These are phyloP conservation scores for Elegia similella DNA, from an alignment of 2,888 invertebrate species.

Conservation along the genomic window DNA sequence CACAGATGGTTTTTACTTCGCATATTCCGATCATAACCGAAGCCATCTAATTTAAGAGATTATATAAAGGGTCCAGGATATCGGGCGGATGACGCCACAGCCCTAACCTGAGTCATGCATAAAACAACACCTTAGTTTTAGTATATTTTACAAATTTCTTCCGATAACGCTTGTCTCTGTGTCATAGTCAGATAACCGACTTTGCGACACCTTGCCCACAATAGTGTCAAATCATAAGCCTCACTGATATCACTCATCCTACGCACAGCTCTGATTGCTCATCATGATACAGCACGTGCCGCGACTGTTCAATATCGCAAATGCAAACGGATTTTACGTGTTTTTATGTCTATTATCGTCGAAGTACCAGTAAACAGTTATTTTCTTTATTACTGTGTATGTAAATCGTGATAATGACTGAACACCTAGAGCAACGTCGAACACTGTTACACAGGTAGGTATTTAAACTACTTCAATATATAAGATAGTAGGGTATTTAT, in stretches of 20 bases:
- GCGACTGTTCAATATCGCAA: background rate
- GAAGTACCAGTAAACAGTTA: background rate
- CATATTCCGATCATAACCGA: background rate
- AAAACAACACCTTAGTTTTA: slow-evolving; percentile 12
- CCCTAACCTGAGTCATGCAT: slow-evolving; percentile 14
- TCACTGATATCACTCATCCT: slow-evolving; percentile 21
- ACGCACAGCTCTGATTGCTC: slow-evolving; percentile 24
- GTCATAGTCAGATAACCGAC: slow-evolving; percentile 21
- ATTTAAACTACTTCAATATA: slow-evolving; percentile 18
- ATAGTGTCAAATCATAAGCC: slow-evolving; percentile 28
- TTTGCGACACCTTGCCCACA: slow-evolving; percentile 35
- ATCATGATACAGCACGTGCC: slow-evolving; percentile 16
- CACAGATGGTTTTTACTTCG: background rate
- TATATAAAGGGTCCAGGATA: slow-evolving; percentile 1
- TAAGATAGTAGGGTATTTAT: too few relatives aligned
- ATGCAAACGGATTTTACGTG: background rate
- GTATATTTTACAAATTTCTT: slow-evolving; percentile 10
- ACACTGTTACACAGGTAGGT: slow-evolving; percentile 59
- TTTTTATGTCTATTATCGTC: too few relatives aligned
- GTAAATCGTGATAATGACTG: slow-evolving; percentile 42
- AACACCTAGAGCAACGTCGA: slow-evolving; percentile 44
- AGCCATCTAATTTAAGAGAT: background rate
- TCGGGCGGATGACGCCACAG: background rate
- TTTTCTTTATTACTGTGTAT: background rate
- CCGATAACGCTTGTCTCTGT: slow-evolving; percentile 22